Evolutionary conservation across 64 coral and sea anemone species (phyloP), one percentile per base, ranked within the genome.

Genomic region (Stichodactyla helianthus): DNA sequence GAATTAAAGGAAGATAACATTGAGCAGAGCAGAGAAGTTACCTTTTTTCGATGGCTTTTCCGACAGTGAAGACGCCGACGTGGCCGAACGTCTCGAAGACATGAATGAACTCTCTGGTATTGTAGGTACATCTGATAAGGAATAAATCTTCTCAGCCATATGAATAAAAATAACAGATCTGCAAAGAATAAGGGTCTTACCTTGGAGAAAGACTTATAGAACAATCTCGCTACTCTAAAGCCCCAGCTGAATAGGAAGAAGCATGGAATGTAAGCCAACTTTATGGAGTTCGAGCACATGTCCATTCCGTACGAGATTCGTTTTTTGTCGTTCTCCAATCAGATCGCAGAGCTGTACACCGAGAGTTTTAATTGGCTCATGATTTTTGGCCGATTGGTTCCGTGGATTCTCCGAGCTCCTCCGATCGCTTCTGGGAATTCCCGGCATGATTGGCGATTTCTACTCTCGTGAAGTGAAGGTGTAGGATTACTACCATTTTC

Each of bases 111-210:
- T 59, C 82, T 84, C 54, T 84, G 53, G 82, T 84, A 70, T 84
- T 59, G 6, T 31, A 84, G 82, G 53, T 58, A 84, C 54, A 84
- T 54, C 82, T 84, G 54, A 58, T 84, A 84, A 84, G 50, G 82
- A 84, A 84, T 84, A 84, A 84, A 59, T 59, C 60, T 84, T n/a
- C 60, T 84, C 53, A 84, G 82, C 60, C 26, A 59, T 84, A 84
- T 59, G 55, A 84, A 84, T 84, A 84, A 84, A 59, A 58, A 84
- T 84, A 61, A 61, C 55, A 84, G n/a, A 84, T 82, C 53, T 84
- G 82, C 26, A 84, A 84, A 59, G 54, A 5, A 84, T 61, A 58
- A 59, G 9, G 55, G 55, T 83, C 82, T 84, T 84, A 84, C 82
- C 54, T 84, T 84, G 22, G 81, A 83, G 26, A 83, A 57, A 61